Conservation (phyloP, 1,140 invertebrate genomes). For the Lepidostoma basale region DNA sequence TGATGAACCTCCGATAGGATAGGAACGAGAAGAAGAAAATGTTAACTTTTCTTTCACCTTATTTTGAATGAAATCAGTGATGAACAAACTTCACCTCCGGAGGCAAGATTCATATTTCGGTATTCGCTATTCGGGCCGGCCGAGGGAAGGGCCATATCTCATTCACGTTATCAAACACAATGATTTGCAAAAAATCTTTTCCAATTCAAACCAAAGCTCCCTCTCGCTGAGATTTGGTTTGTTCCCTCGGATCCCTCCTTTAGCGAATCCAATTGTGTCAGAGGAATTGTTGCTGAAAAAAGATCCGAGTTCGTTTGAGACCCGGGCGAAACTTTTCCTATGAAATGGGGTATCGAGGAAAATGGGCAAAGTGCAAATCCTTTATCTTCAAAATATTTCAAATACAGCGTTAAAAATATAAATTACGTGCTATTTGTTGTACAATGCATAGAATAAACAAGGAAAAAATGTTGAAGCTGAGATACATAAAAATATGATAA, state of each 20-base stretch:
- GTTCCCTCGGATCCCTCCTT: constrained; percentile 32
- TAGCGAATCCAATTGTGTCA: constrained; percentile 43
- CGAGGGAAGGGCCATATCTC: constrained; percentile 37
- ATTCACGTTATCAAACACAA: constrained; percentile 47
- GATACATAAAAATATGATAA: too few relatives aligned
- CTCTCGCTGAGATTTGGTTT: constrained; percentile 41
- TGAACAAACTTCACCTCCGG: too few relatives aligned
- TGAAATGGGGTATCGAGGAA: background rate
- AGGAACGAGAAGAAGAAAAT: too few relatives aligned
- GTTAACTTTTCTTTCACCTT: too few relatives aligned
- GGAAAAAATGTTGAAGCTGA: too few relatives aligned
- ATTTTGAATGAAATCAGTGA: too few relatives aligned
- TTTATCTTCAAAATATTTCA: too few relatives aligned
- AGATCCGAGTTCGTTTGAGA: constrained; percentile 21
- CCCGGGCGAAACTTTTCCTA: background rate
- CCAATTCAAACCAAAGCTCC: constrained; percentile 37
- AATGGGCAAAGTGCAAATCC: background rate
- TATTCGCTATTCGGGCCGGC: constrained; percentile 36
- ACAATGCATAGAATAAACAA: too few relatives aligned
- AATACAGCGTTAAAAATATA: too few relatives aligned
- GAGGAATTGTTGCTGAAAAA: constrained; percentile 25
- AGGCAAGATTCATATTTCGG: too few relatives aligned
- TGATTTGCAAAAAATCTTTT: constrained; percentile 47
- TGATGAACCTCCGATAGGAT: too few relatives aligned
- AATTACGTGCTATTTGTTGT: too few relatives aligned